phyloP scores from a whole-genome alignment of 2,888 invertebrate genomes.

The Lycocerus yunnanus region DNA sequence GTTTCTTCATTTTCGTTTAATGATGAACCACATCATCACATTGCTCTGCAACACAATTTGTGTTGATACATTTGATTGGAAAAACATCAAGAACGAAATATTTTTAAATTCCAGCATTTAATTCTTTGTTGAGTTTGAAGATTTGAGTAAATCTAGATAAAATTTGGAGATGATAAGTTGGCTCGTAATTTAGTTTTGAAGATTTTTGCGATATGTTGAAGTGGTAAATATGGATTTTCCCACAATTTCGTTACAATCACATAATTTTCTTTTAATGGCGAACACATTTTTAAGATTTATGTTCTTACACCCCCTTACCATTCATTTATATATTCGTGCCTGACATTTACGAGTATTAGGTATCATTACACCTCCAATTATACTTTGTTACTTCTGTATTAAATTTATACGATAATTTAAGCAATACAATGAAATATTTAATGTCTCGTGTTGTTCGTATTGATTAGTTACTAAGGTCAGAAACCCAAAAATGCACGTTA shows the following conservation, averaged over 20 bases:
- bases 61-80: too few species aligned
- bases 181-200: too few species aligned
- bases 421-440: not conserved
- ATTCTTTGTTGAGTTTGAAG: too few species aligned
- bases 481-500: not conserved
- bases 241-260: not conserved
- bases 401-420: not conserved
- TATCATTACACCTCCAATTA: not conserved
- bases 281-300: not conserved
- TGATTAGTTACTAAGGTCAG: not conserved
- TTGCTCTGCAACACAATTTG: too few species aligned
- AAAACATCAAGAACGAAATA: too few species aligned
- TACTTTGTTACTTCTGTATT: not conserved
- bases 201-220: too few species aligned
- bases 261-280: not conserved
- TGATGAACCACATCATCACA: too few species aligned
- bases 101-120: too few species aligned
- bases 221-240: not conserved
- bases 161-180: too few species aligned
- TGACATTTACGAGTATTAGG: not conserved
- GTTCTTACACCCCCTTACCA: not conserved
- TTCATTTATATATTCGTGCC: not conserved
- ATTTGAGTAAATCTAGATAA: too few species aligned
- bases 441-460: not conserved
- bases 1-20: too few species aligned